A percentile compares a stretch with the other conserved stretches of the same genome.
Conservation (phyloP, 2,888 invertebrate species). For the Chaetogeoica ovagalla region DNA sequence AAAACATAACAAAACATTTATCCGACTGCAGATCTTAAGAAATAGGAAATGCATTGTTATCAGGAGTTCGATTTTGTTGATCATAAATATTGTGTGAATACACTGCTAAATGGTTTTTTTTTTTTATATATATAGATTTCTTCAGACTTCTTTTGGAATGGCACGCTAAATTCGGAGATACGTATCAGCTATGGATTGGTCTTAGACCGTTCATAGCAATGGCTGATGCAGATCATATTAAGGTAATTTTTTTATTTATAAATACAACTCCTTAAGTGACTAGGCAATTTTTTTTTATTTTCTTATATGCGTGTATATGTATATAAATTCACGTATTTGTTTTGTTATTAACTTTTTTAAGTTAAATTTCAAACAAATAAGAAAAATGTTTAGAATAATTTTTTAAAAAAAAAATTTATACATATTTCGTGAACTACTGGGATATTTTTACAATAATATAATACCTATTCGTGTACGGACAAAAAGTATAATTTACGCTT, state of each 20-base stretch:
- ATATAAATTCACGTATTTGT: too few relatives aligned
- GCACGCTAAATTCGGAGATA: conserved; percentile 58
- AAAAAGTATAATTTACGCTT: too few relatives aligned
- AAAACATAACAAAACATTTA: neutral
- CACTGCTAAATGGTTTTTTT: neutral
- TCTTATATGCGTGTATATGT: too few relatives aligned
- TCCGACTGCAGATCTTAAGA: neutral
- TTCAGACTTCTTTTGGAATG: conserved; percentile 58
- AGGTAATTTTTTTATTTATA: conserved; percentile 48
- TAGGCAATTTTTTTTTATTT: too few relatives aligned
- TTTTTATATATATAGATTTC: conserved; percentile 58
- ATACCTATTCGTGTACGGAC: too few relatives aligned
- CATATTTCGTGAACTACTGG: too few relatives aligned
- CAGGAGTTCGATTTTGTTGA: neutral
- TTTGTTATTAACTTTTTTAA: too few relatives aligned
- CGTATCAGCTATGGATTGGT: conserved; percentile 60
- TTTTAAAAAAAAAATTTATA: too few relatives aligned
- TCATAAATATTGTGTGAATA: neutral
- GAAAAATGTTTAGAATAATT: too few relatives aligned
- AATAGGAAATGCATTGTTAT: neutral
- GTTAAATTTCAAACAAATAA: too few relatives aligned
- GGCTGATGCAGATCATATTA: conserved; percentile 58
- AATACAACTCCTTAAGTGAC: neutral
- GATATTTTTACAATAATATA: too few relatives aligned
- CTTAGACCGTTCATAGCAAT: conserved; percentile 59